Conservation (phyloP, 2,113 vertebrate genomes). For the Aphyosemion australe region DNA sequence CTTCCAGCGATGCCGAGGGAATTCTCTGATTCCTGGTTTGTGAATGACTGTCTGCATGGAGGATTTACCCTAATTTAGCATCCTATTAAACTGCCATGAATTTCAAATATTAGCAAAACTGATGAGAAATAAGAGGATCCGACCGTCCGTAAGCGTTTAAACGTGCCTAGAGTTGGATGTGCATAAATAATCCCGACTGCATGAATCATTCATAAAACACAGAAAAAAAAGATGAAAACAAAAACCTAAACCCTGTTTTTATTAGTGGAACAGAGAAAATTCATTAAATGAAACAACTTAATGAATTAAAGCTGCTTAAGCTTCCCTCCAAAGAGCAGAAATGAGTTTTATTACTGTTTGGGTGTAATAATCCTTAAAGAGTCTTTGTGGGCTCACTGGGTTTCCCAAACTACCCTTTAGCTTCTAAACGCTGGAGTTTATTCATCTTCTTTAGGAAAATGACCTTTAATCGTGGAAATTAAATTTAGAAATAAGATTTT, state of each 20-base stretch:
- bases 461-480: not conserved
- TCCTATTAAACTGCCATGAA: too few species aligned
- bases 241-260: not conserved
- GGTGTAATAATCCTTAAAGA: not conserved
- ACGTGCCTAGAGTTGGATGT: too few species aligned
- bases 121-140: too few species aligned
- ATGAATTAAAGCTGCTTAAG: not conserved
- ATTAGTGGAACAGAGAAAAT: not conserved
- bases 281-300: not conserved
- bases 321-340: not conserved
- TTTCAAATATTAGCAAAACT: too few species aligned
- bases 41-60: too few species aligned
- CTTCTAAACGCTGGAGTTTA: not conserved
- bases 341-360: not conserved
- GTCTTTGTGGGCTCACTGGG: not conserved
- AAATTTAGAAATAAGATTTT: not conserved
- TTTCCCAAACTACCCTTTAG: not conserved
- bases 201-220: too few species aligned
- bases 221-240: not conserved
- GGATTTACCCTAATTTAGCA: too few species aligned
- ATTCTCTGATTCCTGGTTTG: too few species aligned
- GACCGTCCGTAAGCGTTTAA: too few species aligned
- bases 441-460: not conserved
- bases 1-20: too few species aligned
- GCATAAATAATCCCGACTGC: too few species aligned